Evolutionary conservation across 2,888 invertebrate genomes (phyloP).

Genomic region (Parapristionchus giblindavisi): DNA sequence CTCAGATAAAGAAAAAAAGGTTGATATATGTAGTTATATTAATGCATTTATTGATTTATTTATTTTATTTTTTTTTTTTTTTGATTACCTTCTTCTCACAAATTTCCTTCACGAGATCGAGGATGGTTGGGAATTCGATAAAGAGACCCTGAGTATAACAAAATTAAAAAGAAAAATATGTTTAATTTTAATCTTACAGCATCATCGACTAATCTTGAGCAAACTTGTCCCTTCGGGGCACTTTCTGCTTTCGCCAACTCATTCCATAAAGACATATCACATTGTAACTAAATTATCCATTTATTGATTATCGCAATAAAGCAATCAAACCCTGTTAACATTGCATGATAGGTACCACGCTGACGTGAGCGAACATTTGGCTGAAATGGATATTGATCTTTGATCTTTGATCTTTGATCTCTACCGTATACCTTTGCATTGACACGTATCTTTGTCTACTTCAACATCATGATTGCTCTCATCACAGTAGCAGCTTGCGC

Average conservation of each 20-base stretch:
- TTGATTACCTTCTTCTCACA: constrained; percentile 43
- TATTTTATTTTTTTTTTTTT: no score
- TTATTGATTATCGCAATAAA: neutral
- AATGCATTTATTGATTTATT: neutral
- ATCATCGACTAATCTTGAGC: constrained; percentile 37
- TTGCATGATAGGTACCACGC: constrained; percentile 36
- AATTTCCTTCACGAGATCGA: constrained; percentile 38
- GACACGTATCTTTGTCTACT: constrained; percentile 40
- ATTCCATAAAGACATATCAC: constrained; percentile 35
- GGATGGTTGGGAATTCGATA: constrained; percentile 30
- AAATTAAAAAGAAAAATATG: no score
- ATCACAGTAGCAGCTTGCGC: constrained; percentile 41
- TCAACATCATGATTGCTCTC: constrained; percentile 33
- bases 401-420: neutral
- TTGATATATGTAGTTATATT: neutral
- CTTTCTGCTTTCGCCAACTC: constrained; percentile 25
- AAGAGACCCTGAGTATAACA: constrained; percentile 37
- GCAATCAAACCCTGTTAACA: neutral
- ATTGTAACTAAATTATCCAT: constrained; percentile 8
- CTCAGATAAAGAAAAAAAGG: neutral
- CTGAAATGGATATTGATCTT: constrained; percentile 10
- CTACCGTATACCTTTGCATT: constrained; percentile 38
- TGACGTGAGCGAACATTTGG: constrained; percentile 39
- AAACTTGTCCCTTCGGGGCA: constrained; percentile 37
- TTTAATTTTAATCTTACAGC: neutral